phyloP scores from a whole-genome alignment of 1,140 invertebrate species.

The Panagrolaimus sp. region DNA sequence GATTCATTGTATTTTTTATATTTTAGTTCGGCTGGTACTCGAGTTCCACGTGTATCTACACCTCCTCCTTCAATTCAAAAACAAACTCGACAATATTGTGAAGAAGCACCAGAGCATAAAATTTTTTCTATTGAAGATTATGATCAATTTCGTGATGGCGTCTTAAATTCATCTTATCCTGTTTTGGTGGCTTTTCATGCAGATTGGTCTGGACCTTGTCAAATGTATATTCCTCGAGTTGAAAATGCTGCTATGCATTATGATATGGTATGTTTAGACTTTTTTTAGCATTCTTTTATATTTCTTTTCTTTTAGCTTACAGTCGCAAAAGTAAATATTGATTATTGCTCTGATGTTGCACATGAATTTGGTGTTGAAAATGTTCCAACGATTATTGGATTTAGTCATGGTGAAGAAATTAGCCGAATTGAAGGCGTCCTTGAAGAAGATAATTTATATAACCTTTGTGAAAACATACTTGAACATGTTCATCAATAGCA shows the following conservation, averaged over 20 bases:
- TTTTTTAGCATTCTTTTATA: not conserved
- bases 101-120: not conserved
- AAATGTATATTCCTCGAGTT: constrained; percentile 28
- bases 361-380: constrained; percentile 31
- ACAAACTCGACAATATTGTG: not conserved
- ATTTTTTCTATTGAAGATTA: constrained; percentile 4
- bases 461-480: constrained; percentile 7
- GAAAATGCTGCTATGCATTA: constrained; percentile 14
- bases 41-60: not conserved
- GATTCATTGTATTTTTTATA: too few species aligned
- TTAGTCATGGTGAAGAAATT: constrained; percentile 27
- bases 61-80: not conserved
- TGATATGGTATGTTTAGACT: not conserved
- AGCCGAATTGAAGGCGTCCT: constrained; percentile 37
- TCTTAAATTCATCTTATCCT: not conserved
- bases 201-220: constrained; percentile 30
- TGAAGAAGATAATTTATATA: constrained; percentile 29
- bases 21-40: too few species aligned
- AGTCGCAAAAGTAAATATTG: constrained; percentile 29
- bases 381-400: constrained; percentile 34
- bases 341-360: constrained; percentile 28
- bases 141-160: constrained; percentile 1
- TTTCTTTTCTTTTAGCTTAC: constrained; percentile 18
- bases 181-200: constrained; percentile 6
- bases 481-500: too few species aligned